These are phyloP conservation scores for Oryzias javanicus DNA, from an alignment of 2,113 vertebrate genomes.

Conservation along the genomic window DNA sequence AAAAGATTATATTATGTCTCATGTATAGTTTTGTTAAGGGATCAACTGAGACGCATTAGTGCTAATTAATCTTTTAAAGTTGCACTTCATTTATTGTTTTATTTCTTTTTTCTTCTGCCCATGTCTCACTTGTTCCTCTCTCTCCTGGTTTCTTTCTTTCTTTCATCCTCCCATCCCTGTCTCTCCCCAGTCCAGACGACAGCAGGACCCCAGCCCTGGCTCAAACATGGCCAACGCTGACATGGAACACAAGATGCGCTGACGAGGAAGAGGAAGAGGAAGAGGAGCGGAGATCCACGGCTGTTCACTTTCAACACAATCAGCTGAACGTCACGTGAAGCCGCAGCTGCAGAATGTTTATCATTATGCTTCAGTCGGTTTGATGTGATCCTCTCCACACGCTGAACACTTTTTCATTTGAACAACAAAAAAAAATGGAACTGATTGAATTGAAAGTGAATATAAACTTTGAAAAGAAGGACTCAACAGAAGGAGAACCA, in stretches of 20 bases:
- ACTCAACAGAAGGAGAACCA: neutral
- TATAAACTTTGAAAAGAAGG: conserved; percentile 5
- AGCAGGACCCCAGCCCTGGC: conserved; percentile 95
- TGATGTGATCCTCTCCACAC: conserved; percentile 3
- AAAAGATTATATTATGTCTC: neutral
- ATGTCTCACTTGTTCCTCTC: neutral
- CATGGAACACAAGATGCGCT: conserved; percentile 92
- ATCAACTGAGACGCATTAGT: neutral
- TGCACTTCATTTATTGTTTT: conserved; percentile 44
- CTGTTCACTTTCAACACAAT: conserved; percentile 52
- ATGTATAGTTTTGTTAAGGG: neutral
- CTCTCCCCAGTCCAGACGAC: conserved; percentile 90
- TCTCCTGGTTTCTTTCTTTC: neutral
- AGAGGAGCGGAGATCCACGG: conserved; percentile 1
- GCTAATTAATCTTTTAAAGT: neutral
- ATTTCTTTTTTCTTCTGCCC: conserved; percentile 5
- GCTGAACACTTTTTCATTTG: conserved; percentile 18
- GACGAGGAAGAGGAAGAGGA: conserved; percentile 53
- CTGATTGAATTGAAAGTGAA: conserved; percentile 48
- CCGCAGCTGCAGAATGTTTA: conserved; percentile 26
- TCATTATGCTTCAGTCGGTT: conserved; percentile 5
- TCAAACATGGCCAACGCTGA: conserved; percentile 91
- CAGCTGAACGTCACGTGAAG: conserved; percentile 15
- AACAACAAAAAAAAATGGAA: conserved; percentile 15
- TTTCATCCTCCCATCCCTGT: conserved; percentile 40